Evolutionary conservation across 2,888 invertebrate species (phyloP).

Genomic region (Drosophila sordidula): DNA sequence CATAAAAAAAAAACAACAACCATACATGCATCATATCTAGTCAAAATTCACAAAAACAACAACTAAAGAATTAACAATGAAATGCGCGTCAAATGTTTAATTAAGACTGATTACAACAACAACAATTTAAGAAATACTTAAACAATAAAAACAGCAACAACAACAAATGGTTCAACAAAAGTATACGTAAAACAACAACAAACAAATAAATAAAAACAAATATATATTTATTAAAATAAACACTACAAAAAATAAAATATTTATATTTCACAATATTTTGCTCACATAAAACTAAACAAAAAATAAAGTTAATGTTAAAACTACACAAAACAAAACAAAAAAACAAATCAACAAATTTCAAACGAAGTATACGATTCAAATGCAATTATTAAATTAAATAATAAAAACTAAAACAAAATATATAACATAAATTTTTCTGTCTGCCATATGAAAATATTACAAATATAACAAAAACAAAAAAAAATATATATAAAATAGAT

Average conservation of each 20-base stretch:
- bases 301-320: constrained; percentile 52
- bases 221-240: constrained; percentile 55
- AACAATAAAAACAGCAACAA: constrained; percentile 57
- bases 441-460: constrained; percentile 63
- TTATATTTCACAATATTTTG: constrained; percentile 77
- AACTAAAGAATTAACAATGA: constrained; percentile 50
- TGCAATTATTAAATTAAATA: constrained; percentile 83
- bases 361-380: constrained; percentile 83
- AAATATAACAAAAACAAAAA: constrained; percentile 37
- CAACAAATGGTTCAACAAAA: constrained; percentile 82
- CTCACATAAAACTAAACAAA: constrained; percentile 68
- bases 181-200: constrained; percentile 83
- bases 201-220: constrained; percentile 33
- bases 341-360: constrained; percentile 55
- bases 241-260: constrained; percentile 43
- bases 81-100: constrained; percentile 63
- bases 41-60: constrained; percentile 68
- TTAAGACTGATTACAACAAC: constrained; percentile 78
- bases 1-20: constrained; percentile 35
- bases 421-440: constrained; percentile 63
- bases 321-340: constrained; percentile 41
- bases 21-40: constrained; percentile 78
- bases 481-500: constrained; percentile 9
- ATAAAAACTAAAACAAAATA: constrained; percentile 52
- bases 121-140: constrained; percentile 69